These are phyloP conservation scores for Vanessa tameamea DNA, from an alignment of 1,140 invertebrate genomes.

Conservation along the genomic window DNA sequence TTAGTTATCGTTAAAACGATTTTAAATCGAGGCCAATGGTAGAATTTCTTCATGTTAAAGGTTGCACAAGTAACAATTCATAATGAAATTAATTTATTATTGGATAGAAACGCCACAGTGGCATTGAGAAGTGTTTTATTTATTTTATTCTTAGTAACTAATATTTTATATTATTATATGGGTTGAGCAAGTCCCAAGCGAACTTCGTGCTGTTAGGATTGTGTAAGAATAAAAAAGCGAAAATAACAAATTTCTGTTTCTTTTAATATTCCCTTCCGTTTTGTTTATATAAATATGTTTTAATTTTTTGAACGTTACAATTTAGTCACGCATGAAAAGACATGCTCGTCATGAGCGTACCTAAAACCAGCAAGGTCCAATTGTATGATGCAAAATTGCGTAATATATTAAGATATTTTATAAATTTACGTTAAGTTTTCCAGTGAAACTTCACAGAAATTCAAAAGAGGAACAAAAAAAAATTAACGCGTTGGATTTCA, in stretches of 20 bases:
- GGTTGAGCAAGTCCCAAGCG: slow-evolving; percentile 60
- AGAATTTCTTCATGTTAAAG: slow-evolving; percentile 73
- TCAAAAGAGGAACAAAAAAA: too few species aligned
- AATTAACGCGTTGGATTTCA: too few species aligned
- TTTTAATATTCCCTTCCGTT: slow-evolving; percentile 14
- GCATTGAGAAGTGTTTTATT: slow-evolving; percentile 77
- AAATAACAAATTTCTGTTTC: slow-evolving; percentile 48
- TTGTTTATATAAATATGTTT: background rate
- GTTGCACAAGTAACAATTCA: slow-evolving; percentile 72
- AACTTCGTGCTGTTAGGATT: slow-evolving; percentile 71
- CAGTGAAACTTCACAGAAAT: too few species aligned
- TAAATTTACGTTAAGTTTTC: too few species aligned
- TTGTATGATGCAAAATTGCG: too few species aligned
- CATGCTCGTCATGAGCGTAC: too few species aligned
- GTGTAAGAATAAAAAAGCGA: slow-evolving; percentile 66
- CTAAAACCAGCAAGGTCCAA: too few species aligned
- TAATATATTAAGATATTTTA: too few species aligned
- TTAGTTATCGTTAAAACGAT: slow-evolving; percentile 21
- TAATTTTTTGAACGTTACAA: too few species aligned
- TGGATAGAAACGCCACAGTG: slow-evolving; percentile 63
- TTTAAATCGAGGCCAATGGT: slow-evolving; percentile 76
- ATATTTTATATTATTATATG: slow-evolving; percentile 76
- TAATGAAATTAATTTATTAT: slow-evolving; percentile 71
- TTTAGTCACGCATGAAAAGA: too few species aligned
- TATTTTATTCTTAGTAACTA: slow-evolving; percentile 78